Conservation (phyloP, 1,140 invertebrate species). For the Drosophila kanapiae region DNA sequence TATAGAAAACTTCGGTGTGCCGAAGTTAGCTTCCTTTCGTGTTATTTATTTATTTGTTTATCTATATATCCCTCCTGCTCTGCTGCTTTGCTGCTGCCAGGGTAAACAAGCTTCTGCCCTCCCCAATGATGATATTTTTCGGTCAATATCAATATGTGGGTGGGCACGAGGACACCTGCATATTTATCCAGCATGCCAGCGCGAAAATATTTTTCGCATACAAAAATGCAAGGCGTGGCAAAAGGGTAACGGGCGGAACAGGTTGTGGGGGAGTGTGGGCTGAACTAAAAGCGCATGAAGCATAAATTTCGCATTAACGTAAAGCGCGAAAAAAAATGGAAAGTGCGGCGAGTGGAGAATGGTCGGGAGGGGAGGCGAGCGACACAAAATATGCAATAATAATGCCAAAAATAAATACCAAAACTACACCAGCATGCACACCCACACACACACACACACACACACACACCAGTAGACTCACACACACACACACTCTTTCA, state of each 20-base stretch:
- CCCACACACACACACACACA: conserved; percentile 4
- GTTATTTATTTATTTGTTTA: conserved; percentile 55
- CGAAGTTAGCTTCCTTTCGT: conserved; percentile 5
- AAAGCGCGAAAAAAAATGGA: conserved; percentile 51
- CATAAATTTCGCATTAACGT: conserved; percentile 77
- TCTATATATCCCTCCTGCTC: conserved; percentile 33
- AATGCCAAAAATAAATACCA: conserved; percentile 62
- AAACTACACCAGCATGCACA: conserved; percentile 26
- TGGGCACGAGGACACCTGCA: conserved; percentile 26
- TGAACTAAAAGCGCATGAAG: conserved; percentile 68
- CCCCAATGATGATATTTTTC: conserved; percentile 36
- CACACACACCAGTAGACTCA: background rate
- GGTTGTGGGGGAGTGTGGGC: background rate
- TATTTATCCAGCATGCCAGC: conserved; percentile 33
- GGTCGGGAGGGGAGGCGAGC: conserved; percentile 2
- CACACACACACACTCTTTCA: background rate
- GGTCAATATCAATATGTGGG: conserved; percentile 72
- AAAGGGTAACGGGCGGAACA: background rate
- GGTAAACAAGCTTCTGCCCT: conserved; percentile 27
- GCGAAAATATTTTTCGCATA: conserved; percentile 53
- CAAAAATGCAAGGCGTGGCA: conserved; percentile 26
- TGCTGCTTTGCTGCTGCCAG: conserved; percentile 19
- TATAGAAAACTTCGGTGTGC: background rate
- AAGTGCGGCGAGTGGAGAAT: background rate
- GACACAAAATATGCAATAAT: conserved; percentile 64